These are phyloP conservation scores for Rhegmatorhina hoffmannsi DNA, from an alignment of 2,113 vertebrate genomes.

Conservation along the genomic window DNA sequence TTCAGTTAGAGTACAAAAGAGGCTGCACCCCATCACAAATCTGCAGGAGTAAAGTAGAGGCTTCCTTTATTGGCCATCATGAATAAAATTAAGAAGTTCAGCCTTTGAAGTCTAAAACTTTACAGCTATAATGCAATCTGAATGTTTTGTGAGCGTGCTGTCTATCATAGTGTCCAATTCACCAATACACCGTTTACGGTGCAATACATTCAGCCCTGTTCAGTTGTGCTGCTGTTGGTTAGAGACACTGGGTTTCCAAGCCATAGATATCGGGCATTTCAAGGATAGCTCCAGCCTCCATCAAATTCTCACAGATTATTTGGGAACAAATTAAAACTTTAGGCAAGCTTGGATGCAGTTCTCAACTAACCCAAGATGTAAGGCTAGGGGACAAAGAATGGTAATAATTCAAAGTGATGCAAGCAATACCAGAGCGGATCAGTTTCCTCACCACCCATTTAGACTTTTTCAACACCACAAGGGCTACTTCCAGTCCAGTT, in stretches of 20 bases:
- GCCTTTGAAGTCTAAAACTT: neutral
- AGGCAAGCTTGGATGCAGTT: neutral
- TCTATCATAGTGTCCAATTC: neutral
- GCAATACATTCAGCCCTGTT: neutral
- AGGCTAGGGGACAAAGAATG: neutral
- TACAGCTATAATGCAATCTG: neutral
- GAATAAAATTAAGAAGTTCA: neutral
- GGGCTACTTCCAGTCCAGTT: neutral
- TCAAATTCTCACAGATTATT: neutral
- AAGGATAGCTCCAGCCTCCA: neutral
- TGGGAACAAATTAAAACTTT: neutral
- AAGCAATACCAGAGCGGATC: neutral
- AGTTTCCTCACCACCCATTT: neutral
- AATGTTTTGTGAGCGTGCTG: neutral
- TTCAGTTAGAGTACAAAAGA: neutral
- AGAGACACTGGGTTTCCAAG: neutral
- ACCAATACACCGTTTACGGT: neutral
- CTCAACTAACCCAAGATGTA: neutral
- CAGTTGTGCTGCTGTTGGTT: neutral
- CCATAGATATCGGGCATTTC: neutral
- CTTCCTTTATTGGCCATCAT: neutral
- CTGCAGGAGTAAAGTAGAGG: neutral
- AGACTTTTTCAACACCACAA: neutral
- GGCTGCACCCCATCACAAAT: neutral
- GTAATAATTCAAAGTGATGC: neutral